Evolutionary conservation across 1,140 invertebrate species (phyloP).

Genomic region (Augochlora pura): DNA sequence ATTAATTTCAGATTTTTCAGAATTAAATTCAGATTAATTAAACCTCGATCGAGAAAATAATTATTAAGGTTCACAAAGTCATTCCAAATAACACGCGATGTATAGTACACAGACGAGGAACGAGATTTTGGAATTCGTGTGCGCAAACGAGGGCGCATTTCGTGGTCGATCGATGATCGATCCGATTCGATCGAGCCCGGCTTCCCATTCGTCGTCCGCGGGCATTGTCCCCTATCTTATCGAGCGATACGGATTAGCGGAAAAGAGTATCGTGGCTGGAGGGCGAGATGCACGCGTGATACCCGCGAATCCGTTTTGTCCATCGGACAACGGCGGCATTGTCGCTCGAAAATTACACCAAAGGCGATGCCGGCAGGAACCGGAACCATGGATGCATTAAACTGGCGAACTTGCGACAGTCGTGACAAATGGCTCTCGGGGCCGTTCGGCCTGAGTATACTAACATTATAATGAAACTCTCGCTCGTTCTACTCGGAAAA

Average conservation of each 20-base stretch:
- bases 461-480: slow-evolving; percentile 58
- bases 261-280: not conserved
- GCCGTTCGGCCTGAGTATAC: slow-evolving; percentile 48
- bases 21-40: too few species aligned
- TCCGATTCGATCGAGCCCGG: not conserved
- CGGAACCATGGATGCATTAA: slow-evolving; percentile 54
- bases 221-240: not conserved
- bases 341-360: slow-evolving; percentile 54
- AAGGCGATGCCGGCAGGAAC: slow-evolving; percentile 44
- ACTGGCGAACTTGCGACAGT: slow-evolving; percentile 60
- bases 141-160: not conserved
- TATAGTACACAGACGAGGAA: too few species aligned
- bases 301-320: slow-evolving; percentile 42
- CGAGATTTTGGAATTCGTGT: not conserved
- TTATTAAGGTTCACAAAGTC: too few species aligned
- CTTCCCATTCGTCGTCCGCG: too few species aligned
- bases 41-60: too few species aligned
- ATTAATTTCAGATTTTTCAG: too few species aligned
- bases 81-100: too few species aligned
- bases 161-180: not conserved
- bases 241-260: not conserved
- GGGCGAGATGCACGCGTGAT: not conserved
- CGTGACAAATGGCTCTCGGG: slow-evolving; percentile 57
- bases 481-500: slow-evolving; percentile 29
- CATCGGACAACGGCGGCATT: slow-evolving; percentile 47